These are phyloP conservation scores for Cheilosia vernalis DNA, from an alignment of 2,888 invertebrate genomes.

Conservation along the genomic window DNA sequence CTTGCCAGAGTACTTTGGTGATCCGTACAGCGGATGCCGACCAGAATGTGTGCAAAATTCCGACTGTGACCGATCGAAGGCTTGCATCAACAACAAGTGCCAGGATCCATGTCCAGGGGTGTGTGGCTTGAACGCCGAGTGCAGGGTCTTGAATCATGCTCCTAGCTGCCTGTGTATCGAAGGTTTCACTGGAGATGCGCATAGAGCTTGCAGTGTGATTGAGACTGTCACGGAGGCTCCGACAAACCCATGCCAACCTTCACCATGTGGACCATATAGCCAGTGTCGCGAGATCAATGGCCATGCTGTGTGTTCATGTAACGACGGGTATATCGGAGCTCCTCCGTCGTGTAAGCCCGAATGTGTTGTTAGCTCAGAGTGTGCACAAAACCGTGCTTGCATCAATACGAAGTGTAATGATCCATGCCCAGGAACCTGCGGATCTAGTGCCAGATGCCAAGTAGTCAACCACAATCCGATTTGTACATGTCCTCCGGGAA, in stretches of 20 bases:
- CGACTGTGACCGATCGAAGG: slow-evolving; percentile 88
- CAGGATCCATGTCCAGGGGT: slow-evolving; percentile 90
- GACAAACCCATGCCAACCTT: slow-evolving; percentile 85
- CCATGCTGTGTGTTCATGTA: slow-evolving; percentile 87
- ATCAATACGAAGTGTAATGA: slow-evolving; percentile 87
- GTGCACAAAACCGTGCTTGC: slow-evolving; percentile 87
- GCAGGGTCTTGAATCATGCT: slow-evolving; percentile 89
- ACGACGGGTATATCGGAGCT: slow-evolving; percentile 86
- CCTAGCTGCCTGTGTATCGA: slow-evolving; percentile 90
- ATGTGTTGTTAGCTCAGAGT: slow-evolving; percentile 87
- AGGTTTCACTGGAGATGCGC: slow-evolving; percentile 89
- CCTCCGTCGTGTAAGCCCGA: slow-evolving; percentile 88
- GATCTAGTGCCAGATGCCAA: slow-evolving; percentile 87
- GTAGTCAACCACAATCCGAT: slow-evolving; percentile 88
- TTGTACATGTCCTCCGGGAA: slow-evolving; percentile 86
- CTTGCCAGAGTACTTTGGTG: slow-evolving; percentile 89
- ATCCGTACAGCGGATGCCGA: slow-evolving; percentile 90
- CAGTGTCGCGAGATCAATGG: slow-evolving; percentile 86
- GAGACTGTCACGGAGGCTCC: slow-evolving; percentile 80
- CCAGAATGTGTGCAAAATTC: slow-evolving; percentile 92
- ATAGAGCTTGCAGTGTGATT: slow-evolving; percentile 85
- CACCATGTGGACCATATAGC: slow-evolving; percentile 88
- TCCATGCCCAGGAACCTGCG: slow-evolving; percentile 88
- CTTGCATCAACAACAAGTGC: slow-evolving; percentile 91
- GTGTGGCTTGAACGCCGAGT: slow-evolving; percentile 91